phyloP scores from a whole-genome alignment of 2,113 vertebrate species.

The Paralichthys olivaceus region DNA sequence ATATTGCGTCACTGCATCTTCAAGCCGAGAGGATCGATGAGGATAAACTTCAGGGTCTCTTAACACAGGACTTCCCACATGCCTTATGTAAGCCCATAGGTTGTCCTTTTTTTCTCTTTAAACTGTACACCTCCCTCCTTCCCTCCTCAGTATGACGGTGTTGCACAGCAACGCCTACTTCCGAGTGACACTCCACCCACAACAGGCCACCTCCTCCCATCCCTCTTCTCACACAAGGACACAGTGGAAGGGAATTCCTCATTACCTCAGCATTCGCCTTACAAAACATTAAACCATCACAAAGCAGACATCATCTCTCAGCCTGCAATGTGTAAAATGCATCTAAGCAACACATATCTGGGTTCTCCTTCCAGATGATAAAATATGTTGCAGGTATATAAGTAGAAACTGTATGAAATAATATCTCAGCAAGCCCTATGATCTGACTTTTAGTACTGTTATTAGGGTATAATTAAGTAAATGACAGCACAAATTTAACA shows the following conservation, averaged over 20 bases:
- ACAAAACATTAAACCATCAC: slow-evolving; percentile 36
- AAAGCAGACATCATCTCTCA: background rate
- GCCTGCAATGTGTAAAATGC: background rate
- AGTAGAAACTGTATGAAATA: background rate
- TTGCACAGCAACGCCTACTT: slow-evolving; percentile 69
- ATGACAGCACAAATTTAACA: slow-evolving; percentile 33
- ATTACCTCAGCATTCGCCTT: slow-evolving; percentile 80
- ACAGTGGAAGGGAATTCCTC: slow-evolving; percentile 83
- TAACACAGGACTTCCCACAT: slow-evolving; percentile 50
- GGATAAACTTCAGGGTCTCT: slow-evolving; percentile 34
- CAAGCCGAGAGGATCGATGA: slow-evolving; percentile 10
- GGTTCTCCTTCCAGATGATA: background rate
- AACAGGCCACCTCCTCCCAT: slow-evolving; percentile 52
- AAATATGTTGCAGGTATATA: background rate
- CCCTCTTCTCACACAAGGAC: slow-evolving; percentile 59
- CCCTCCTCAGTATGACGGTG: slow-evolving; percentile 55
- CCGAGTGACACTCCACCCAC: slow-evolving; percentile 62
- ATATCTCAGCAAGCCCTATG: background rate
- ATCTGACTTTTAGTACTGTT: background rate
- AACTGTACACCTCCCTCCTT: slow-evolving; percentile 44
- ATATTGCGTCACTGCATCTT: background rate
- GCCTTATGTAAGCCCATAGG: slow-evolving; percentile 59
- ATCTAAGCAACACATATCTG: background rate
- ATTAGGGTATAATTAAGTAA: slow-evolving; percentile 18
- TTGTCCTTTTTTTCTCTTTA: slow-evolving; percentile 31